Evolutionary conservation across 1,140 invertebrate species (phyloP), one percentile per base, ranked within the genome.

Genomic region (Megalonaias nervosa): DNA sequence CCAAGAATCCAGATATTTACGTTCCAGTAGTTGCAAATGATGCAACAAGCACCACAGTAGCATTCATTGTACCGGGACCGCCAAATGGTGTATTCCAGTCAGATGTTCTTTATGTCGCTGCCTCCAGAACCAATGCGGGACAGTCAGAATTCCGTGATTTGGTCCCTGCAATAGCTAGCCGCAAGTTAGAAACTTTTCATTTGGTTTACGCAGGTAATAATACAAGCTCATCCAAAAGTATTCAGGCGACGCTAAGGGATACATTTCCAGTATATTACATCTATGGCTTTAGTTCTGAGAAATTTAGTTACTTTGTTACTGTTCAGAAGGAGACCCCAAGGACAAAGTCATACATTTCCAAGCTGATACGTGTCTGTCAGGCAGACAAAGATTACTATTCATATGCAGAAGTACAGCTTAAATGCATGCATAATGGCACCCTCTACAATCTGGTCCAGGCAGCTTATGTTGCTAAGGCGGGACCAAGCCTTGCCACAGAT

Each of bases 101-200:
- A 9, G 95, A 97, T 88, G 97, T 98, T 9, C 95, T 99, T 93
- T 99, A 99, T 91, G 97, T 99, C n/a, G 98, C 97, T 64, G 97
- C 98, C 13, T 97, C 97, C 1, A 98, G 95, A 89, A 98, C 97
- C 0, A 94, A 94, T 26, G 97, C 97, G 85, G 98, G 97, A 95
- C 57, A 97, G 81, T 97, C 96, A 89, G 93, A 97, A n/a, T 77
- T 80, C 19, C 59, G 84, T 16, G 96, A 98, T 86, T 96, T 98
- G 90, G 96, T 99, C 66, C 98, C 98, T 31, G 96, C 98, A 2
- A 96, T 99, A 67, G 95, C 96, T 84, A 98, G 96, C 74, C 93
- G 98, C 31, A 97, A 95, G n/a, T 92, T 99, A n/a, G 95, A 97
- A 85, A 95, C 97, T 93, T 96, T 99, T 89, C 94, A 95, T 85